Percentiles rank a stretch among this genome's conserved stretches.
These are phyloP conservation scores for Leucoraja ocellata DNA, from an alignment of 2,797 vertebrate genomes.

Conservation along the genomic window DNA sequence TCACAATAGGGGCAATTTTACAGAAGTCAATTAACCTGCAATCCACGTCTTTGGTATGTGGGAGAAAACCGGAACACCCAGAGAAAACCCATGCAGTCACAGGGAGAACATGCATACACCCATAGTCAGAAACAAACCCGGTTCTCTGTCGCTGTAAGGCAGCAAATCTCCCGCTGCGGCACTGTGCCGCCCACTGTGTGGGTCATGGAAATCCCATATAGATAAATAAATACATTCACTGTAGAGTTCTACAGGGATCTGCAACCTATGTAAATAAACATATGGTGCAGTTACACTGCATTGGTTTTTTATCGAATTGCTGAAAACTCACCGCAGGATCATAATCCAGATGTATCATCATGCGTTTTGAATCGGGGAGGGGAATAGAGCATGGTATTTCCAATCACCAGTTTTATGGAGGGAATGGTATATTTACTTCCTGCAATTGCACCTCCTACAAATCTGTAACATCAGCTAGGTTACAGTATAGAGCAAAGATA, in stretches of 20 bases:
- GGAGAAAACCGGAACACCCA: too few relatives aligned
- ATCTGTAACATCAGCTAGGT: neutral
- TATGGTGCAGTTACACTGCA: neutral
- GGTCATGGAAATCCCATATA: neutral
- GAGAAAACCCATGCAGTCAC: too few relatives aligned
- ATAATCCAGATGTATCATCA: neutral
- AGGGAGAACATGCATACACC: too few relatives aligned
- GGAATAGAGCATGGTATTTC: neutral
- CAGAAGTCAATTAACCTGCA: too few relatives aligned
- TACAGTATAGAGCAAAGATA: neutral
- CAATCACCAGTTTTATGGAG: neutral
- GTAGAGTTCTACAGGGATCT: neutral
- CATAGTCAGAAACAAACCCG: too few relatives aligned
- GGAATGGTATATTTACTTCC: neutral
- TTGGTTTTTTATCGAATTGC: neutral
- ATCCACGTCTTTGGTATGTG: too few relatives aligned
- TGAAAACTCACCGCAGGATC: neutral
- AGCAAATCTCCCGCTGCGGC: too few relatives aligned
- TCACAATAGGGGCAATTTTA: too few relatives aligned
- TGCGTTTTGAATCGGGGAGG: neutral
- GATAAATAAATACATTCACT: neutral
- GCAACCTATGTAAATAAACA: neutral
- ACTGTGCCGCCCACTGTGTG: too few relatives aligned
- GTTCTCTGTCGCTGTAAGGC: too few relatives aligned
- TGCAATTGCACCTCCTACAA: neutral